Percentiles rank a stretch among this genome's conserved stretches.
Evolutionary conservation across 2,888 invertebrate genomes (phyloP).

Genomic region (Chloroclystis v-ata): DNA sequence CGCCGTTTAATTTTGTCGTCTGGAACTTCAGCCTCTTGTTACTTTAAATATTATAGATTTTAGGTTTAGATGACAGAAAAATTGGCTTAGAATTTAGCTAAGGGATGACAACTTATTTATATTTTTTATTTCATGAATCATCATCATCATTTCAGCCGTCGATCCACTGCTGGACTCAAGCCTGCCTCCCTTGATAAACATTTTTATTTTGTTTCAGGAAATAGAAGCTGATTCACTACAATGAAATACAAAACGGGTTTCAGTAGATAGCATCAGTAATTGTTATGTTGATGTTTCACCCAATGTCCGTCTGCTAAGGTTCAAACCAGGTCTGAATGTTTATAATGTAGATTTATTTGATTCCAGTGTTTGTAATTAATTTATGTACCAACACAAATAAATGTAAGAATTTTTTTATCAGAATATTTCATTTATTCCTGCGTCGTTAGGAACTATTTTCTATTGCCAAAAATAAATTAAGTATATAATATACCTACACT

Average conservation of each 20-base stretch:
- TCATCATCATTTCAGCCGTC: no score
- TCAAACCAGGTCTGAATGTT: slow-evolving; percentile 61
- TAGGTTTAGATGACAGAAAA: no score
- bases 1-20: no score
- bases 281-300: slow-evolving; percentile 40
- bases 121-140: no score
- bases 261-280: slow-evolving; percentile 34
- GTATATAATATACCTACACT: slow-evolving; percentile 19
- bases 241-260: slow-evolving; percentile 45
- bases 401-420: slow-evolving; percentile 60
- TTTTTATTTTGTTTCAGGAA: slow-evolving; percentile 55
- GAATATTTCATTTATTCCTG: slow-evolving; percentile 59
- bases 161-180: no score
- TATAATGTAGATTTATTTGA: slow-evolving; percentile 57
- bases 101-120: no score
- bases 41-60: no score
- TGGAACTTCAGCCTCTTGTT: no score
- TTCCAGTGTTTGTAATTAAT: slow-evolving; percentile 63
- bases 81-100: no score
- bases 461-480: slow-evolving; percentile 33
- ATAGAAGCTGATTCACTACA: slow-evolving; percentile 39
- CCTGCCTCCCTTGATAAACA: no score
- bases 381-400: slow-evolving; percentile 55
- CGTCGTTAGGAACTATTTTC: slow-evolving; percentile 37
- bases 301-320: slow-evolving; percentile 58